Base-by-base conservation (phyloP, 1,140 invertebrate genomes). In the Meloidogyne exigua region DNA sequence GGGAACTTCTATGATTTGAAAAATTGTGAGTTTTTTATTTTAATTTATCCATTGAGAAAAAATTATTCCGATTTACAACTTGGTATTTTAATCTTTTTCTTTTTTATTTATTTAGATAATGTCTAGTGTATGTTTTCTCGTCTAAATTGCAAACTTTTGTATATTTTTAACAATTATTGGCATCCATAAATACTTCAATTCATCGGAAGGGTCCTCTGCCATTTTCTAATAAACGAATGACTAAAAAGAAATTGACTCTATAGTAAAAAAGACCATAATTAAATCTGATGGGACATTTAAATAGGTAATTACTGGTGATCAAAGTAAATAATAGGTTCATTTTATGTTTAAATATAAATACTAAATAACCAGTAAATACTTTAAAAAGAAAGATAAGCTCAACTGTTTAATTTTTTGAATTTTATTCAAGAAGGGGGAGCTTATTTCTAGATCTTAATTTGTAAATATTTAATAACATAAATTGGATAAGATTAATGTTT, bases 111-210 rank as follows among this genome's bases (percentile, higher is more conserved):
- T 81, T 39, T 25, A 80, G 79, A 80, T 80, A 21, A 36, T 26
- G 15, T 71, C 28, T 28, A 71, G 71, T 18, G 79, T 79, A 36
- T 80, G n/a, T 63, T 23, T 77, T 23, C 64, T 80, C 49, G 80
- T 80, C 12, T 80, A 74, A 44, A 9, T 81, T 11, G 79, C 79
- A 39, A 81, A 80, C 65, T n/a, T 75, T 0, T 71, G 81, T 32
- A 66, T 77, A n/a, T 80, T 80, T 64, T 32, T 57, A 21, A 44
- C 79, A 23, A 44, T 80, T 32, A n/a, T 39, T 42, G 77, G 77
- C 66, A 71, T 79, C 4, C 78, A 64, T 75, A 78, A 80, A 28
- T 79, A 79, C 64, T 79, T 79, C 11, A 23, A 73, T 49, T 39
- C 18, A 42, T 10, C 32, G 9, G 74, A 75, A 10, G 71, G 64